Evolutionary conservation across 1,140 invertebrate species (phyloP), one percentile per base, ranked within the genome.

Genomic region (Battus philenor): DNA sequence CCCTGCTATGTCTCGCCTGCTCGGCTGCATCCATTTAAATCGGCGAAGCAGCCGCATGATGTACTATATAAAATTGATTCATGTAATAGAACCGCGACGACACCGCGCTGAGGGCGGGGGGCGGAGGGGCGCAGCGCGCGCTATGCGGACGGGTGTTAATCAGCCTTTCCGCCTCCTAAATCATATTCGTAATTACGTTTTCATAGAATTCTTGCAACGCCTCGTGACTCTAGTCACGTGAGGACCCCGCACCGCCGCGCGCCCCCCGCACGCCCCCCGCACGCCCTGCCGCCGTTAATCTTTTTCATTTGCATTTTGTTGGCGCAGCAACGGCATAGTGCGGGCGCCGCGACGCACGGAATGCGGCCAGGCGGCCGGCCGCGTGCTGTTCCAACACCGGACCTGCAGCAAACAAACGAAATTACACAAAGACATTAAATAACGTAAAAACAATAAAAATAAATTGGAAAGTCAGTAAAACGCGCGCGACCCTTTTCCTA

Each of bases 281-380:
- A 9, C 17, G n/a, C 4, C n/a, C 13, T 13, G 32, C 32, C 3
- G 15, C 20, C 16, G 16, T 20, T 18, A 34, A 34, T 34, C 32
- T 10, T 16, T 17, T 34, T 34, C n/a, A 34, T 34, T 34, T 34
- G 32, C 32, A 34, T 34, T 34, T 34, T 34, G 15, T 18, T 20
- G 17, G 17, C 16, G 7, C 20, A 34, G 20, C 20, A 34, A 34
- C 20, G 32, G 20, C 17, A 34, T 34, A 34, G 11, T 11, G n/a
- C 16, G 16, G 10, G 9, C 17, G 15, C 31, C 15, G n/a, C 15
- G n/a, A 1, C 32, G 32, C 32, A 6, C 4, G 32, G 16, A 3
- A 20, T 20, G 18, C 6, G 18, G 18, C n/a, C n/a, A n/a, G n/a
- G n/a, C n/a, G n/a, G n/a, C n/a, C n/a, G n/a, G n/a, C n/a, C n/a